Evolutionary conservation across 1,140 invertebrate species (phyloP).

Genomic region (Brachionus koreanus): DNA sequence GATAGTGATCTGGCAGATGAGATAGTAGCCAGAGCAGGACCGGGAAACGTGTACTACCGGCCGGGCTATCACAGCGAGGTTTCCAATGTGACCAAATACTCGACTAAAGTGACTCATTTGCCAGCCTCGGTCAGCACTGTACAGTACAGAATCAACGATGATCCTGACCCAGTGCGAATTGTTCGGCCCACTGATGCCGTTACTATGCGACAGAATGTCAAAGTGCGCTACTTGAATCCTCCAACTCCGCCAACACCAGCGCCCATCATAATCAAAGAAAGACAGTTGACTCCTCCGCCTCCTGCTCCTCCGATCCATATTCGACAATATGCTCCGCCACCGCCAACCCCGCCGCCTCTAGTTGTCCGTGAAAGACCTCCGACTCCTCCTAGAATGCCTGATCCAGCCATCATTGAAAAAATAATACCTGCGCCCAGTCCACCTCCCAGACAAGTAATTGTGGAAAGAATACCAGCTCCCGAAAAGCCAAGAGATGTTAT

Average conservation of each 20-base stretch:
- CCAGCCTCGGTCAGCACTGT: neutral
- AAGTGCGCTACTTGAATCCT: conserved; percentile 37
- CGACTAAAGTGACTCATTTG: conserved; percentile 33
- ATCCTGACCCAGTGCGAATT: conserved; percentile 28
- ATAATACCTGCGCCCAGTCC: conserved; percentile 38
- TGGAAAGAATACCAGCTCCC: conserved; percentile 34
- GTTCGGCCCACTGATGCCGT: neutral
- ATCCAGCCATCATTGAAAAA: conserved; percentile 32
- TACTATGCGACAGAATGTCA: neutral
- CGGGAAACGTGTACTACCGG: neutral
- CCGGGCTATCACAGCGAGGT: neutral
- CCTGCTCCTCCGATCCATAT: conserved; percentile 26
- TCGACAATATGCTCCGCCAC: conserved; percentile 8
- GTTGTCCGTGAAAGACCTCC: conserved; percentile 11
- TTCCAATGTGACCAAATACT: conserved; percentile 34
- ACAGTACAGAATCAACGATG: conserved; percentile 22
- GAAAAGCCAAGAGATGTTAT: conserved; percentile 30
- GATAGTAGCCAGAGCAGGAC: neutral
- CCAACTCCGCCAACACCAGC: conserved; percentile 20
- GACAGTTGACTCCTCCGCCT: conserved; percentile 27
- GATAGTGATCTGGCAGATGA: neutral
- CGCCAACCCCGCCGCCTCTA: conserved; percentile 36
- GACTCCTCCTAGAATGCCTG: conserved; percentile 19
- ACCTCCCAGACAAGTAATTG: conserved; percentile 39
- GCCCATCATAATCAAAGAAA: conserved; percentile 36